Conservation (phyloP, 1,140 invertebrate genomes). For the Diabrotica undecimpunctata region DNA sequence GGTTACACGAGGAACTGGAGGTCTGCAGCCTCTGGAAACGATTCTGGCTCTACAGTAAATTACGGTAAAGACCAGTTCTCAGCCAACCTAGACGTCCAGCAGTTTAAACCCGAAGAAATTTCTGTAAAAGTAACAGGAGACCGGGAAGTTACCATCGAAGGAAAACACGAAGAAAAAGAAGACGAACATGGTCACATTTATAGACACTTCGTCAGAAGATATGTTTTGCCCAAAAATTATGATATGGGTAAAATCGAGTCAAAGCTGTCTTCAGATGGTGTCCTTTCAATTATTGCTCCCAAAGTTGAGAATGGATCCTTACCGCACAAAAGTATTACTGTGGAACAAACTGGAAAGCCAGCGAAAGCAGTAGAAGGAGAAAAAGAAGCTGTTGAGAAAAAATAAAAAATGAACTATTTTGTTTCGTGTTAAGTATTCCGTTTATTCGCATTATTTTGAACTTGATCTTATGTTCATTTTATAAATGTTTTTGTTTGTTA, state of each 20-base stretch:
- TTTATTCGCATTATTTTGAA: no score
- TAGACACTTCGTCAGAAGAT: constrained; percentile 60
- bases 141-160: constrained; percentile 54
- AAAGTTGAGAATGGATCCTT: constrained; percentile 22
- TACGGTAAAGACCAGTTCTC: constrained; percentile 47
- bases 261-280: constrained; percentile 68
- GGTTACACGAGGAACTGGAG: constrained; percentile 56
- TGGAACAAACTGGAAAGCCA: constrained; percentile 32
- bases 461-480: no score
- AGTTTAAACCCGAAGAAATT: constrained; percentile 56
- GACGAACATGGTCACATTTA: constrained; percentile 49
- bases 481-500: no score
- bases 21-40: constrained; percentile 28
- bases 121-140: constrained; percentile 57
- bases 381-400: not conserved
- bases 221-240: constrained; percentile 65
- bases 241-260: constrained; percentile 62
- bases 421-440: no score
- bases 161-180: constrained; percentile 52
- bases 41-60: constrained; percentile 47
- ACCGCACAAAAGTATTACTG: constrained; percentile 26
- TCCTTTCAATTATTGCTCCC: constrained; percentile 64
- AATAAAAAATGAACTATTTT: no score
- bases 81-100: constrained; percentile 43
- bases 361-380: constrained; percentile 18